Evolutionary conservation across 2,113 vertebrate species (phyloP), one percentile per base, ranked within the genome.

Genomic region (Cyprinodon brontotheroides): DNA sequence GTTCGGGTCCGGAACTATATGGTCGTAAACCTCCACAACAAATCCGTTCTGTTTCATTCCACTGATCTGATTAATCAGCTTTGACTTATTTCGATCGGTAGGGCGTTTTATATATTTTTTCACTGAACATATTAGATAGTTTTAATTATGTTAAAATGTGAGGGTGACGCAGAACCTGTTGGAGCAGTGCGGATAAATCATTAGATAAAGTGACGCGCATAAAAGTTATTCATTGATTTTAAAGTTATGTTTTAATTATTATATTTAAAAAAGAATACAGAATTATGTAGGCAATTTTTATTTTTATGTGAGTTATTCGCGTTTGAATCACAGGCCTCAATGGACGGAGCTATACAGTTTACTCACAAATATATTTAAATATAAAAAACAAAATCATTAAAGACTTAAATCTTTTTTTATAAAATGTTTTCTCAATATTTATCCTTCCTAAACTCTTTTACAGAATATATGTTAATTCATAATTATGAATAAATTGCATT

Each of bases 1-100:
- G 65, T 81, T 57, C 37, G 29, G 61, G 79, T 78, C 60, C 59
- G 20, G 47, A 62, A 67, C 41, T 5, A 20, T 66, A 20, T 12
- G 65, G 38, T 59, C 82, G 74, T 20, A 9, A 1, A n/a, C 2
- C 50, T n/a, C 50, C 17, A 57, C 50, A 1, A 57, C 75, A 75
- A 61, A 82, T 70, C 48, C 15, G 13, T 73, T 75, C 47, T 62
- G 29, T 91, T 91, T 67, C 87, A 90, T 88, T 85, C 63, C 75
- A 90, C 87, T 73, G 87, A 92, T 72, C 84, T 69, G 68, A 89
- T 89, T 83, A 83, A 78, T 13, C 81, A 79, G 61, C 60, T 53
- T 68, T 74, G 73, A 69, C 70, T 78, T 79, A 41, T 79, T 75
- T 83, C 68, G 75, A 87, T 22, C 79, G n/a, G 64, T 40, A 48